These are phyloP conservation scores for Lagria hirta DNA, from an alignment of 2,888 invertebrate species.

Conservation along the genomic window DNA sequence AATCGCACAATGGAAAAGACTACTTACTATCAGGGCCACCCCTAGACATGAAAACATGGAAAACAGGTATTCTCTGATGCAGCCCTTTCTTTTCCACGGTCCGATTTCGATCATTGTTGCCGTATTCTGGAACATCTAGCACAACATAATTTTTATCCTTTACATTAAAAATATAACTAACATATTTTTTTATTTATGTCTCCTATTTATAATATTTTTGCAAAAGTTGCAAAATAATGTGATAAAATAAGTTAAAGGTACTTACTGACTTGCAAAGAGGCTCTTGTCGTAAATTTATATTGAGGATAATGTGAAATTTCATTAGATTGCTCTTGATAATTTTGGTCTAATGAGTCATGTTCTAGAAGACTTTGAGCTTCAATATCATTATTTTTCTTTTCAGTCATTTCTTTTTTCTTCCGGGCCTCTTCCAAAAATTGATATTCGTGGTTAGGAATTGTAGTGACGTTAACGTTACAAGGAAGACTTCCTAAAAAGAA, in stretches of 20 bases:
- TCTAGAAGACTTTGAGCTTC: slow-evolving; percentile 47
- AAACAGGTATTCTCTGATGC: slow-evolving; percentile 19
- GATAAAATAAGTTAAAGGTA: slow-evolving; percentile 19
- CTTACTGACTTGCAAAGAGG: slow-evolving; percentile 45
- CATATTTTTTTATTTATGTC: too few relatives aligned
- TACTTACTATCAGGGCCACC: slow-evolving; percentile 20
- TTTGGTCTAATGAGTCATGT: slow-evolving; percentile 45
- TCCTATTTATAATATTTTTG: too few relatives aligned
- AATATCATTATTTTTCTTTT: slow-evolving; percentile 42
- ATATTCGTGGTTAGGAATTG: slow-evolving; percentile 37
- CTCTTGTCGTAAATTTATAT: slow-evolving; percentile 39
- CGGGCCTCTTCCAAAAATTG: slow-evolving; percentile 49
- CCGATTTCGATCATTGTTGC: slow-evolving; percentile 18
- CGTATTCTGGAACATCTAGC: slow-evolving; percentile 16
- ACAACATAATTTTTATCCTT: slow-evolving; percentile 3
- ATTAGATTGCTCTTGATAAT: slow-evolving; percentile 35
- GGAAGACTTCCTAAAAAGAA: slow-evolving; percentile 49
- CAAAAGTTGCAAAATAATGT: too few relatives aligned
- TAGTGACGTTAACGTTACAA: slow-evolving; percentile 51
- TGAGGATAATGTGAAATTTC: slow-evolving; percentile 32
- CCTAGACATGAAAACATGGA: slow-evolving; percentile 20
- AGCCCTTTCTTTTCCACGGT: slow-evolving; percentile 20
- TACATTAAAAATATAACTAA: too few relatives aligned
- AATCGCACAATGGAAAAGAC: slow-evolving; percentile 21
- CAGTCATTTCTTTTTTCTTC: slow-evolving; percentile 37